Base-by-base conservation (phyloP, 2,888 invertebrate genomes). In the Rambutsinella grinnellia region DNA sequence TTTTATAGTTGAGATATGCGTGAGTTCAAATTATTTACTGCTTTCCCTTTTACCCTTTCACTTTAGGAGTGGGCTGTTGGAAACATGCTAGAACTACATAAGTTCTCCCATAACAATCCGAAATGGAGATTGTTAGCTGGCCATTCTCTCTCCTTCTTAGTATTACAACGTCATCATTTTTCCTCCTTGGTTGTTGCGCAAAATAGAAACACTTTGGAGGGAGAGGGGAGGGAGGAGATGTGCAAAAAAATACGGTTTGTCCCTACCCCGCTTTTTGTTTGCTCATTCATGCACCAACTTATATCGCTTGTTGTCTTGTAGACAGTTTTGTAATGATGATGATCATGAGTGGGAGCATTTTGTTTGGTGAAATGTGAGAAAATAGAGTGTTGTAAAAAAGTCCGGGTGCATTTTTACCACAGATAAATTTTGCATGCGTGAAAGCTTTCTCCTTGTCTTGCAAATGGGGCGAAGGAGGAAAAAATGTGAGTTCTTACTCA, bases 391-490 rank as follows among this genome's bases (percentile, higher is more conserved):
- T 54, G 19, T 19, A 21, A 56, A 53, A 54, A 36, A 27, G 53
- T 21, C 51, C 70, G 54, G 53, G 53, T 61, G 61, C 60, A 69
- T 44, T 69, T 63, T 51, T 47, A 19, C 58, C 54, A 54, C 46
- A 63, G 65, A 76, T 70, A 66, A 76, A 76, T 76, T 76, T 69
- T 76, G 70, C 61, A 70, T 76, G 70, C 70, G 70, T 76, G 76
- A 70, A 60, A 57, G 46, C 51, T 63, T 58, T 65, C 28, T 61
- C 28, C 44, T 61, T 65, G 36, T 5, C 36, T 36, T 36, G 36
- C 36, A 5, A n/a, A n/a, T n/a, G n/a, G n/a, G n/a, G 17, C 21
- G 36, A 36, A 36, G 36, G 36, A 13, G 36, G 6, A 36, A 36
- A 36, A 36, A 36, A 36, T 36, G 36, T 13, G 36, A 36, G 36